Evolutionary conservation across 2,888 invertebrate genomes (phyloP).

Genomic region (Allygus modestus): DNA sequence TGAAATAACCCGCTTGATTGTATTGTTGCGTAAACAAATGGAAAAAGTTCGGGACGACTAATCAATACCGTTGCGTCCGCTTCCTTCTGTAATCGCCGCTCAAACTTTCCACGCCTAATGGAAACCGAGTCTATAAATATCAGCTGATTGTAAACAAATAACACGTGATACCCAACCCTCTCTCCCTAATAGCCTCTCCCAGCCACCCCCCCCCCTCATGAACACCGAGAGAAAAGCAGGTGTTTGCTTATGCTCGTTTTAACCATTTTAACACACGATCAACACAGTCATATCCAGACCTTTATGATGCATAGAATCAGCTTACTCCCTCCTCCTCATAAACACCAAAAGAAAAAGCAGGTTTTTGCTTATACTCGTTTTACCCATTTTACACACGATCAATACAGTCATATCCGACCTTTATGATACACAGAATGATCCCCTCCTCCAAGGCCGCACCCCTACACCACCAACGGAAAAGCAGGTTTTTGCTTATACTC

Average conservation of each 20-base stretch:
- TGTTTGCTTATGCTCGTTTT: not conserved
- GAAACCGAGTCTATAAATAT: slow-evolving; percentile 37
- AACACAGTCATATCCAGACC: too few relatives aligned
- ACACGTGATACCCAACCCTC: slow-evolving; percentile 25
- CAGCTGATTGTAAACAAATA: slow-evolving; percentile 36
- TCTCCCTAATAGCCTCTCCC: slow-evolving; percentile 7
- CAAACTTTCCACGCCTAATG: slow-evolving; percentile 55
- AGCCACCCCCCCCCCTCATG: not conserved
- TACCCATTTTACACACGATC: too few relatives aligned
- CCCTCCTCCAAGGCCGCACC: too few relatives aligned
- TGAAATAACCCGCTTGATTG: slow-evolving; percentile 8
- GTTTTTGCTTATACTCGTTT: too few relatives aligned
- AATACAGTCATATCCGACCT: too few relatives aligned
- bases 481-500: too few relatives aligned
- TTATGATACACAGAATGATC: too few relatives aligned
- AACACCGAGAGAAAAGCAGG: not conserved
- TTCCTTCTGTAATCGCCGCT: slow-evolving; percentile 20
- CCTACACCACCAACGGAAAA: too few relatives aligned
- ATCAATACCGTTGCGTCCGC: slow-evolving; percentile 38
- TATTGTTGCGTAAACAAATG: slow-evolving; percentile 24
- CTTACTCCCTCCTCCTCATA: too few relatives aligned
- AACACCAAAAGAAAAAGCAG: too few relatives aligned
- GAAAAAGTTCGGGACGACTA: not conserved
- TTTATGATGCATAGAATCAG: too few relatives aligned
- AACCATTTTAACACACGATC: too few relatives aligned